These are phyloP conservation scores for Habrosyne pyritoides DNA, from an alignment of 2,888 invertebrate species.

Conservation along the genomic window DNA sequence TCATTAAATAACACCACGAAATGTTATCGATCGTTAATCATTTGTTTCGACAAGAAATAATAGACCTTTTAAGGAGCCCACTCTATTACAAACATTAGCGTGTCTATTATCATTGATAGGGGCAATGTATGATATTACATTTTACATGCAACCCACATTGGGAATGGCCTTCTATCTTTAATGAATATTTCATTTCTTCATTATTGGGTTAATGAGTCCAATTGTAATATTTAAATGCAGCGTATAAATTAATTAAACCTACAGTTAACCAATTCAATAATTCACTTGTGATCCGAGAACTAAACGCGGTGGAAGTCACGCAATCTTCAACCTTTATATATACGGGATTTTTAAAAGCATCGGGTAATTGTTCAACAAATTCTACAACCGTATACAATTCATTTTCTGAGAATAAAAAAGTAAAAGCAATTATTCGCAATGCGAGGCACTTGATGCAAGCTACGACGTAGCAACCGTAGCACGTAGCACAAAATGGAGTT, in stretches of 20 bases:
- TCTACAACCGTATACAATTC: too few species aligned
- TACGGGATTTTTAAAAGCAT: too few species aligned
- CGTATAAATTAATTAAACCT: too few species aligned
- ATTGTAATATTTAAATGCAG: too few species aligned
- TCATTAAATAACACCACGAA: conserved; percentile 48
- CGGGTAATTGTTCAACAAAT: too few species aligned
- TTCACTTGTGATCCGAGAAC: too few species aligned
- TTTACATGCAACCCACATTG: conserved; percentile 34
- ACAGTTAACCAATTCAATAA: conserved; percentile 18
- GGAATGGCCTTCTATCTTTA: too few species aligned
- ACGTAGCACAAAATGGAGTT: conserved; percentile 76
- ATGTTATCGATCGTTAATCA: conserved; percentile 46
- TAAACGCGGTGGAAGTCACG: too few species aligned
- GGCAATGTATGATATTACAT: conserved; percentile 53
- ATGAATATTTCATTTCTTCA: too few species aligned
- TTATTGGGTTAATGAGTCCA: too few species aligned
- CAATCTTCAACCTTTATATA: too few species aligned
- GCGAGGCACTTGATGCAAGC: conserved; percentile 59
- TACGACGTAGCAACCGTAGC: conserved; percentile 62
- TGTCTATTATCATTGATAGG: conserved; percentile 50
- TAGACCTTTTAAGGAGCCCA: conserved; percentile 38
- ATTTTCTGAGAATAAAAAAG: conserved; percentile 20
- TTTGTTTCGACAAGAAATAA: conserved; percentile 40
- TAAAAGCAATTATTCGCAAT: conserved; percentile 60
- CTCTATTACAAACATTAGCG: conserved; percentile 38